Evolutionary conservation across 2,797 vertebrate genomes (phyloP), one percentile per base, ranked within the genome.

Genomic region (Eulemur rubriventer): DNA sequence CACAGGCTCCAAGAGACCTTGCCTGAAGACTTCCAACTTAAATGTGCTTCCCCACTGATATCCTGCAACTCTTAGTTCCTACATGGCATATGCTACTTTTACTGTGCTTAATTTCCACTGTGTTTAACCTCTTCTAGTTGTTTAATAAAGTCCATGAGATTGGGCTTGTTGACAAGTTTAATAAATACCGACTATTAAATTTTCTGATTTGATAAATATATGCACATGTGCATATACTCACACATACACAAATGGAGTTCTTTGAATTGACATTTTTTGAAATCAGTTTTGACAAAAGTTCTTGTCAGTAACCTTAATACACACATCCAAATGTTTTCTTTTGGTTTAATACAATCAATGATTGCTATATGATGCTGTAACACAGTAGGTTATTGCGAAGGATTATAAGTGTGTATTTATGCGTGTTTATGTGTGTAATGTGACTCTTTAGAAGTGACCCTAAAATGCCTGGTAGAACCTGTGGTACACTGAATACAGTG

Each of bases 401-500:
- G 4, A 24, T 57, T 80, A 35, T 52, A 61, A 41, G 12, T 70
- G 17, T 86, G 46, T 69, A 10, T n/a, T 5, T 41, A 41, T 63
- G 35, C n/a, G 76, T 24, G 33, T 22, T 11, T 73, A 2, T 61
- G 35, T 81, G 7, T 50, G 3, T 69, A 28, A 35, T 38, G 28
- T 70, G 30, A 91, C 14, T 69, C 61, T 69, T 82, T 87, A 93
- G 28, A 87, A 91, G 3, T 95, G 79, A 93, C 88, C 43, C 89
- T 95, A 52, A 65, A 89, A 84, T 48, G 24, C 30, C 28, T 87
- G 14, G 46, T 79, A 89, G 41, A 96, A 95, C 41, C 87, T 65
- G 33, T 35, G 90, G 70, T 41, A n/a, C 33, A 81, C 6, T 65
- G 22, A 94, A 38, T 43, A 70, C 10, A 55, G n/a, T 94, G 91